Conservation (phyloP, 2,888 invertebrate genomes). For the Xylota sylvarum region DNA sequence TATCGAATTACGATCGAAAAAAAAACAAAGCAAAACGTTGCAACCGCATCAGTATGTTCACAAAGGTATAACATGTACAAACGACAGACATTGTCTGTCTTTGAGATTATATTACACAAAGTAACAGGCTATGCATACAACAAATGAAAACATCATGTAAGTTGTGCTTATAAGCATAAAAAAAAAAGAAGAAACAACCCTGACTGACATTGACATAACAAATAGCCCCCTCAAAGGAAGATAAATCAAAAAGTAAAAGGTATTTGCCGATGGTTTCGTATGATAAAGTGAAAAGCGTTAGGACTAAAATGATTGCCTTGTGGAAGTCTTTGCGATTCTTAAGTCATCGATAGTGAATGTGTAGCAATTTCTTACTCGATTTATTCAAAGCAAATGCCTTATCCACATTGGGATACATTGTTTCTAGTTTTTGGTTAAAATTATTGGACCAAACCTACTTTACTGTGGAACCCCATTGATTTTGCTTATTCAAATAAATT, state of each 20-base stretch:
- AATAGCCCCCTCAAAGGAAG: neutral
- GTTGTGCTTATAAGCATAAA: slow-evolving; percentile 15
- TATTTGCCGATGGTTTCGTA: neutral
- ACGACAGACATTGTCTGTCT: slow-evolving; percentile 37
- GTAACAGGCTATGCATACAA: slow-evolving; percentile 7
- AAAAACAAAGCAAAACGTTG: slow-evolving; percentile 66
- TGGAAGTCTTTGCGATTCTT: slow-evolving; percentile 5
- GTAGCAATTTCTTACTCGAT: no score
- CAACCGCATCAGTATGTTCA: slow-evolving; percentile 48
- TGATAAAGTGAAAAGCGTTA: neutral
- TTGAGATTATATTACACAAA: slow-evolving; percentile 66
- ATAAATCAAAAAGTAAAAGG: neutral
- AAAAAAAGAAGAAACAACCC: neutral
- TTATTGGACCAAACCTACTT: no score
- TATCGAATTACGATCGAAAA: slow-evolving; percentile 55
- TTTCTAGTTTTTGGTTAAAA: no score
- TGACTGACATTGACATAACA: slow-evolving; percentile 4
- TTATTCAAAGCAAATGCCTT: no score
- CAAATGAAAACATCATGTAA: slow-evolving; percentile 31
- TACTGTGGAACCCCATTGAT: no score
- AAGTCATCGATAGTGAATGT: no score
- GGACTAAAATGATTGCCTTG: slow-evolving; percentile 17
- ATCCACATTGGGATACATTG: no score
- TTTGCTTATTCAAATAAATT: no score
- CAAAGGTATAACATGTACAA: slow-evolving; percentile 40